Conservation (phyloP, 2,888 invertebrate species). For the Caenorhabditis sp. region DNA sequence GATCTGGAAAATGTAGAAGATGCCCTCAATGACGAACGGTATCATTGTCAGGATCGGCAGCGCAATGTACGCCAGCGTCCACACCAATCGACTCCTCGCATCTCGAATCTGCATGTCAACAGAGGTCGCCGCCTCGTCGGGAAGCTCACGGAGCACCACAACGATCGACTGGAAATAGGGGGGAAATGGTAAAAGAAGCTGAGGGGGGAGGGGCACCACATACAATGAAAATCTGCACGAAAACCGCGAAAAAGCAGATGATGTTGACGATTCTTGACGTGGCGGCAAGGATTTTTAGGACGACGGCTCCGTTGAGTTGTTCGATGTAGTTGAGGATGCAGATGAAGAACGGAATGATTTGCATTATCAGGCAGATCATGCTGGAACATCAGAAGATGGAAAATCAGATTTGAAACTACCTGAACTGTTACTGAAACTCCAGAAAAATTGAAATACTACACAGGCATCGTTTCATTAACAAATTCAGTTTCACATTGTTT, state of each 20-base stretch:
- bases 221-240: conserved; percentile 61
- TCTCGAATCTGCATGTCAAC: conserved; percentile 71
- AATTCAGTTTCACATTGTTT: too few species aligned
- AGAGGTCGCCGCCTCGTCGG: conserved; percentile 65
- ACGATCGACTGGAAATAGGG: conserved; percentile 61
- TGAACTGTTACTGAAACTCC: too few species aligned
- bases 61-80: conserved; percentile 62
- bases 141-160: conserved; percentile 60
- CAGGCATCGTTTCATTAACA: too few species aligned
- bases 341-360: conserved; percentile 70
- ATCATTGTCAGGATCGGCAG: conserved; percentile 65
- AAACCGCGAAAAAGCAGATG: conserved; percentile 55
- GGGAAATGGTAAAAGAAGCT: neutral
- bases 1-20: conserved; percentile 59
- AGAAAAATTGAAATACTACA: too few species aligned
- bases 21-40: conserved; percentile 62
- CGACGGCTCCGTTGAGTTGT: conserved; percentile 30
- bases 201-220: neutral
- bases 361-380: conserved; percentile 68
- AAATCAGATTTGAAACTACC: too few species aligned
- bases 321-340: conserved; percentile 63
- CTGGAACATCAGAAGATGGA: conserved; percentile 26
- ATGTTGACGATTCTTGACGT: conserved; percentile 64
- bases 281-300: conserved; percentile 58
- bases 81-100: conserved; percentile 69